Conservation (phyloP, 2,113 vertebrate species). For the Poecile atricapillus region DNA sequence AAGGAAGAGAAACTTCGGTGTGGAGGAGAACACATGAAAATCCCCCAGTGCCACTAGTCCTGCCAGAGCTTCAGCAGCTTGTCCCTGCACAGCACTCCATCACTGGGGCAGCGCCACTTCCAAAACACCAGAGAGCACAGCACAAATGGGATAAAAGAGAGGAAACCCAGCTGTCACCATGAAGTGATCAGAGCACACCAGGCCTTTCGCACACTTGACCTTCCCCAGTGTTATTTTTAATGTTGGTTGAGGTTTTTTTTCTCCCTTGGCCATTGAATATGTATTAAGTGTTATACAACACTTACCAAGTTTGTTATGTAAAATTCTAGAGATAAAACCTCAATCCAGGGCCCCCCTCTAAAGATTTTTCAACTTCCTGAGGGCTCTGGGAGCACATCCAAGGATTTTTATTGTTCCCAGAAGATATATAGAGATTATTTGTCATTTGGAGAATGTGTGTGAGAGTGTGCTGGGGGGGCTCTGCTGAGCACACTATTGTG, state of each 20-base stretch:
- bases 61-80: background rate
- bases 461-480: background rate
- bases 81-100: background rate
- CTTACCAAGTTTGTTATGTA: conserved; percentile 40
- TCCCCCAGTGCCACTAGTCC: background rate
- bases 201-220: conserved; percentile 41
- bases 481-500: background rate
- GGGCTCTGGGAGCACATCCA: conserved; percentile 41
- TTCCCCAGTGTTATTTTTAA: conserved; percentile 36
- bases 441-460: conserved; percentile 5
- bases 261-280: conserved; percentile 41
- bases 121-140: background rate
- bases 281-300: conserved; percentile 60
- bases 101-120: background rate
- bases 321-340: conserved; percentile 56
- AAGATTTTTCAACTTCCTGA: conserved; percentile 50
- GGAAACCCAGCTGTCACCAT: background rate
- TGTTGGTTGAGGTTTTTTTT: background rate
- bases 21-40: background rate
- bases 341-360: conserved; percentile 3
- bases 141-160: background rate
- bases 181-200: background rate
- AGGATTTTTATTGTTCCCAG: conserved; percentile 40
- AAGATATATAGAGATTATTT: conserved; percentile 30
- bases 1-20: background rate